Evolutionary conservation across 2,113 vertebrate species (phyloP).

Genomic region (Empidonax alnorum): DNA sequence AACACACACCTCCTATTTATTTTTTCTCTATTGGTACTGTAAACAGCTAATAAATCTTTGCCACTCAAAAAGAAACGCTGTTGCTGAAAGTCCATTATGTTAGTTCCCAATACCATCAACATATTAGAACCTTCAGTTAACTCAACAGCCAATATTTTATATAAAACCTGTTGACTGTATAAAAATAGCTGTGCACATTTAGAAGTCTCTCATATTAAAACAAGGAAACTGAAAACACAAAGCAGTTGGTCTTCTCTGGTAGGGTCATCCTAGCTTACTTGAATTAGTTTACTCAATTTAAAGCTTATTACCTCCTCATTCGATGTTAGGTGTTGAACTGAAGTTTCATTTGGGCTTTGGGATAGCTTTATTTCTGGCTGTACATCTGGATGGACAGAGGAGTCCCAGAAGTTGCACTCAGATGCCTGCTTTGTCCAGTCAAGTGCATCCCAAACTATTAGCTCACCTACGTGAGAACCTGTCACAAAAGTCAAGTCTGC

Average conservation of each 20-base stretch:
- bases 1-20: not conserved
- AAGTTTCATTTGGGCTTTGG: conserved; percentile 87
- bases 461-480: conserved; percentile 90
- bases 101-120: not conserved
- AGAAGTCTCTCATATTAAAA: not conserved
- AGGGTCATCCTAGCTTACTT: not conserved
- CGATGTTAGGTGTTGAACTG: conserved; percentile 87
- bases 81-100: not conserved
- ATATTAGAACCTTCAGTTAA: not conserved
- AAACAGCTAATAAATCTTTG: not conserved
- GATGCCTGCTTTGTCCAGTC: conserved; percentile 85
- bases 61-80: not conserved
- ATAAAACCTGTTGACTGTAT: not conserved
- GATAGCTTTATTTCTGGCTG: conserved; percentile 86
- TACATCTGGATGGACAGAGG: conserved; percentile 70
- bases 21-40: not conserved
- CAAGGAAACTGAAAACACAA: not conserved
- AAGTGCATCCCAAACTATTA: conserved; percentile 90
- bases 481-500: conserved; percentile 86
- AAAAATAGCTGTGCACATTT: not conserved
- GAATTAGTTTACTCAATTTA: not conserved
- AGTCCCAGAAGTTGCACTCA: conserved; percentile 87
- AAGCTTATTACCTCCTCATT: conserved; percentile 84
- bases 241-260: not conserved
- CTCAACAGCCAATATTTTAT: not conserved